Conservation (phyloP, 2,888 invertebrate genomes). For the Abscondita cerata region DNA sequence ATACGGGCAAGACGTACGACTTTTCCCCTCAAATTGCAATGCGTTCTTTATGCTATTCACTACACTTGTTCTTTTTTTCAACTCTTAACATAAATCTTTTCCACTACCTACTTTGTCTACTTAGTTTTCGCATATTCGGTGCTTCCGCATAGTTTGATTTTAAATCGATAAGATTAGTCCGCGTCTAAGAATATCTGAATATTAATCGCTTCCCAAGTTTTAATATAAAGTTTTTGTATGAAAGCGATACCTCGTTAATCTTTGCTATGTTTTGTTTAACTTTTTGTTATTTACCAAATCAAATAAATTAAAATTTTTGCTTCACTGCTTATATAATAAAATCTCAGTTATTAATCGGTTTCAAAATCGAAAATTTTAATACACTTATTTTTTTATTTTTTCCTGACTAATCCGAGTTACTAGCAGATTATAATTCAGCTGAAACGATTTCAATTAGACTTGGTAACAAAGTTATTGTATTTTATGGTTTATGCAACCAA, state of each 20-base stretch:
- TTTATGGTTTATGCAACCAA: no score
- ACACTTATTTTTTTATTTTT: no score
- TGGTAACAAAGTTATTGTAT: no score
- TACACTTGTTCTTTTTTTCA: conserved; percentile 27
- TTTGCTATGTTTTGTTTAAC: not conserved
- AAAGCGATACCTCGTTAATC: no score
- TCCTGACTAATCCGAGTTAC: no score
- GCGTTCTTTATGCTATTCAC: conserved; percentile 20
- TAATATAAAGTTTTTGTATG: no score
- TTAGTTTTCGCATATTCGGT: conserved; percentile 11
- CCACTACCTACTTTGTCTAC: conserved; percentile 23
- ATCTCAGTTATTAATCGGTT: no score
- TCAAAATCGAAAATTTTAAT: no score
- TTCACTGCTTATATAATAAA: not conserved
- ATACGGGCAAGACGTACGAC: conserved; percentile 21
- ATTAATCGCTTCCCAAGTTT: no score
- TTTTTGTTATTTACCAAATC: not conserved
- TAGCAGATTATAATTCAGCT: no score
- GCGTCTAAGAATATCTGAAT: not conserved
- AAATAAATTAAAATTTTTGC: not conserved
- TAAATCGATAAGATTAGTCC: conserved; percentile 14
- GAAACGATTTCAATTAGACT: no score
- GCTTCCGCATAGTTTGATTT: conserved; percentile 13
- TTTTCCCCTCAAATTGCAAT: conserved; percentile 15
- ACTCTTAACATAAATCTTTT: conserved; percentile 21